Conservation (phyloP, 2,113 vertebrate species). For the Rhombomys opimus region DNA sequence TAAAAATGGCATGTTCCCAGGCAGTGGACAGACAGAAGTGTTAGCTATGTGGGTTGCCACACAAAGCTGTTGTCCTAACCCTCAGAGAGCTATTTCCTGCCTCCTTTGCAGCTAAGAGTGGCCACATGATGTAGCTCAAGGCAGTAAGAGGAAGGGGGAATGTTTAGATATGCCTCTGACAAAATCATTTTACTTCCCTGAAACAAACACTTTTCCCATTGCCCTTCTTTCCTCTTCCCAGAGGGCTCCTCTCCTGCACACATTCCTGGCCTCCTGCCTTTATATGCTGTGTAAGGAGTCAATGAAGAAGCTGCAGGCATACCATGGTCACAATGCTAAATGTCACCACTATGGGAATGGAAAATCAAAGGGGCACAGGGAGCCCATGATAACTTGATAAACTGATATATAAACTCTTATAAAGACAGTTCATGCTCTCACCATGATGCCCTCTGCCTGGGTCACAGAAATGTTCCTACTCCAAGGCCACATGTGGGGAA, state of each 20-base stretch:
- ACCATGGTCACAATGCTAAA: neutral
- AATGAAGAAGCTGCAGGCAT: neutral
- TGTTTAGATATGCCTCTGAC: neutral
- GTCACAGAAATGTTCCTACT: neutral
- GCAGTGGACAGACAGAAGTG: neutral
- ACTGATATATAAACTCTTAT: neutral
- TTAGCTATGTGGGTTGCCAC: neutral
- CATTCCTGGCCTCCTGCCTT: neutral
- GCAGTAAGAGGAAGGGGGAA: neutral
- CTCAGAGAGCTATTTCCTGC: neutral
- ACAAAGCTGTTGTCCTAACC: neutral
- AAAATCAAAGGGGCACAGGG: neutral
- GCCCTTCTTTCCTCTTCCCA: neutral
- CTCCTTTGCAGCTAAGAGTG: conserved; percentile 22
- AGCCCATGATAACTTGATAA: neutral
- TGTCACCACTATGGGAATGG: neutral
- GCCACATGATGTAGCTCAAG: neutral
- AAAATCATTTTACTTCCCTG: neutral
- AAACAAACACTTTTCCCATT: neutral
- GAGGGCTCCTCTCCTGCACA: neutral
- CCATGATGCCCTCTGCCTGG: neutral
- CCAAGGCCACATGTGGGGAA: neutral
- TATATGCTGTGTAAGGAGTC: neutral
- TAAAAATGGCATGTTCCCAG: neutral
- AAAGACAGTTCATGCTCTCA: neutral